Percentiles rank a stretch among this genome's conserved stretches.
These are phyloP conservation scores for Plectropomus leopardus DNA, from an alignment of 2,113 vertebrate species.

Conservation along the genomic window DNA sequence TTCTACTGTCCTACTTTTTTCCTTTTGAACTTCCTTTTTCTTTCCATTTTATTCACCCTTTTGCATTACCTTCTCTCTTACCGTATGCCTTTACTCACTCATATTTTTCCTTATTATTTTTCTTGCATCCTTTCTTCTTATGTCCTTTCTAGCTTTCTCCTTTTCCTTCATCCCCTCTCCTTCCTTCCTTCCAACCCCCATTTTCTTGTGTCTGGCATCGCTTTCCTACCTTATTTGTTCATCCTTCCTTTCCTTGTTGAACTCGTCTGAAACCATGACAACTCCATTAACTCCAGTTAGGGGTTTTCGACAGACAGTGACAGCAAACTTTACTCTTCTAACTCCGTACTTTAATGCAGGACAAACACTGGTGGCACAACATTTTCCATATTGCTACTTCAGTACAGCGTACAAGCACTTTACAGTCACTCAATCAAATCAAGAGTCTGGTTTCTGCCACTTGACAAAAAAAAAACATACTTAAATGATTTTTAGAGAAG, in stretches of 20 bases:
- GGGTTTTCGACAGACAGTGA: neutral
- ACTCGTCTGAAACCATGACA: neutral
- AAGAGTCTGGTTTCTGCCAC: neutral
- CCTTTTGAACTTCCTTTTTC: neutral
- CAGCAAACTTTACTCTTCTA: neutral
- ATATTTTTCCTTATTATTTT: neutral
- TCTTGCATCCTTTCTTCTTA: neutral
- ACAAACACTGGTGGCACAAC: no score
- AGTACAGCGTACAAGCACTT: neutral
- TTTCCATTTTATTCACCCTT: neutral
- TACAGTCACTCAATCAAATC: no score
- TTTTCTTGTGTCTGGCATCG: neutral
- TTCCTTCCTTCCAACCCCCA: neutral
- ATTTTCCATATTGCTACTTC: neutral
- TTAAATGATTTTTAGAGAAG: neutral
- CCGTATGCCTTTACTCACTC: neutral
- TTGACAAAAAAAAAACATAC: neutral
- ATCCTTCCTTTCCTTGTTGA: neutral
- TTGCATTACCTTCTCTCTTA: neutral
- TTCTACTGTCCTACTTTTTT: neutral
- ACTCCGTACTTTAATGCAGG: no score
- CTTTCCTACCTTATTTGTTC: neutral
- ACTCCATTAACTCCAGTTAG: neutral
- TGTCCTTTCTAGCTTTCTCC: neutral
- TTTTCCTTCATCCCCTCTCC: neutral